Evolutionary conservation across 2,888 invertebrate species (phyloP).

Genomic region (Agrotis exclamationis): DNA sequence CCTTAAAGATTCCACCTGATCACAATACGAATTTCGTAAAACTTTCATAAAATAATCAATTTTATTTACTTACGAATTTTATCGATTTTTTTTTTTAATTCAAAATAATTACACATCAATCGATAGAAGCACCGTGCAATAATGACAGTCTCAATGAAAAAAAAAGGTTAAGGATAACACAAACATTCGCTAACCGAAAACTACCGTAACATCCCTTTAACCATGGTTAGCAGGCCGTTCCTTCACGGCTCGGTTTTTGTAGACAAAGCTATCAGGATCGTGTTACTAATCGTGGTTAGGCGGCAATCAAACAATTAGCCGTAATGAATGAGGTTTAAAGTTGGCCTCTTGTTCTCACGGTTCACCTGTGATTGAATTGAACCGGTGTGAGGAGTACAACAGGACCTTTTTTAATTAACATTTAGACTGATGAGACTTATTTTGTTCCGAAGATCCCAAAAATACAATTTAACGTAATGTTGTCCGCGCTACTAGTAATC

Average conservation of each 20-base stretch:
- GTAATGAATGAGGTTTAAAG: constrained; percentile 66
- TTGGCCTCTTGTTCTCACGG: constrained; percentile 26
- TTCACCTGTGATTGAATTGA: constrained; percentile 30
- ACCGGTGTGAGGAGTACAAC: background rate
- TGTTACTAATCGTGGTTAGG: constrained; percentile 80
- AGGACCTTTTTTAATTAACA: background rate
- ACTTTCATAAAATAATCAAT: no score
- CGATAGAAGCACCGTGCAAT: no score
- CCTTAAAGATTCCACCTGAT: no score
- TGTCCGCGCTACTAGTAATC: background rate
- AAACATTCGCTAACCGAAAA: constrained; percentile 32
- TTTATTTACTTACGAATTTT: no score
- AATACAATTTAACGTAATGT: background rate
- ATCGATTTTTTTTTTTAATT: no score
- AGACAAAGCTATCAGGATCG: constrained; percentile 62
- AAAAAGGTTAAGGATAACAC: constrained; percentile 21
- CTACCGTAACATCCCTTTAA: constrained; percentile 31
- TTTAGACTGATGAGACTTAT: background rate
- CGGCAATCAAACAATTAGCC: constrained; percentile 83
- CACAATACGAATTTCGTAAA: no score
- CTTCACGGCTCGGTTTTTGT: constrained; percentile 59
- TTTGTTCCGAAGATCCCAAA: background rate
- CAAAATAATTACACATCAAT: no score
- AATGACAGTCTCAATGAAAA: background rate
- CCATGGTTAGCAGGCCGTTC: constrained; percentile 36